phyloP scores from a whole-genome alignment of 35 echinoderm and acorn worm genomes.

The Acanthaster planci region DNA sequence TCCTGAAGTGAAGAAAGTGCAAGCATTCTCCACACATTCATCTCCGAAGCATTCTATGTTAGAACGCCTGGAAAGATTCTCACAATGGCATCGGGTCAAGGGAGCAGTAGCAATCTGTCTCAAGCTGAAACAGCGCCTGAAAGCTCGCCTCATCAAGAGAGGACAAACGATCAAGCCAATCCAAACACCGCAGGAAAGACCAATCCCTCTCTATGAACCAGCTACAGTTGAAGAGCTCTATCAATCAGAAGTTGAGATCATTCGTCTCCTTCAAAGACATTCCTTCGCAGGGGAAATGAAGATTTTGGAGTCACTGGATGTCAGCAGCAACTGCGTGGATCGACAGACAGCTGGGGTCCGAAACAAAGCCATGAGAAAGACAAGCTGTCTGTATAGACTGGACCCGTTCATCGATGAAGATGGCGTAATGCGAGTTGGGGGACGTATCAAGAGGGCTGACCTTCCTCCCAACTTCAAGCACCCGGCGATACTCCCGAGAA shows the following conservation, averaged over 20 bases:
- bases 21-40: background rate
- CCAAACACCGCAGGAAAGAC: background rate
- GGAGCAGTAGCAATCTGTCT: slow-evolving; percentile 45
- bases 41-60: background rate
- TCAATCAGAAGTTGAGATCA: slow-evolving; percentile 31
- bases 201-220: background rate
- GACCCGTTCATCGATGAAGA: slow-evolving; percentile 71
- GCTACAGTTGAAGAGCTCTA: background rate
- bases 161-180: background rate
- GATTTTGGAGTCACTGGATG: background rate
- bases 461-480: slow-evolving; percentile 45
- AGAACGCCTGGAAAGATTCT: slow-evolving; percentile 39
- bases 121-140: slow-evolving; percentile 20
- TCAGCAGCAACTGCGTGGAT: background rate
- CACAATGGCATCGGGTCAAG: slow-evolving; percentile 41
- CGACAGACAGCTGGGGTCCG: background rate
- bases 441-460: slow-evolving; percentile 43
- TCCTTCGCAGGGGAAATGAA: slow-evolving; percentile 25
- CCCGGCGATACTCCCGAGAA: slow-evolving; percentile 55
- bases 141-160: background rate
- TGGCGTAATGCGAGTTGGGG: slow-evolving; percentile 72
- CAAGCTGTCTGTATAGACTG: slow-evolving; percentile 60
- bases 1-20: slow-evolving; percentile 45
- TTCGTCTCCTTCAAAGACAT: slow-evolving; percentile 4
- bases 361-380: slow-evolving; percentile 37